These are phyloP conservation scores for Cygnus olor DNA, from an alignment of 2,797 vertebrate genomes.

Conservation along the genomic window DNA sequence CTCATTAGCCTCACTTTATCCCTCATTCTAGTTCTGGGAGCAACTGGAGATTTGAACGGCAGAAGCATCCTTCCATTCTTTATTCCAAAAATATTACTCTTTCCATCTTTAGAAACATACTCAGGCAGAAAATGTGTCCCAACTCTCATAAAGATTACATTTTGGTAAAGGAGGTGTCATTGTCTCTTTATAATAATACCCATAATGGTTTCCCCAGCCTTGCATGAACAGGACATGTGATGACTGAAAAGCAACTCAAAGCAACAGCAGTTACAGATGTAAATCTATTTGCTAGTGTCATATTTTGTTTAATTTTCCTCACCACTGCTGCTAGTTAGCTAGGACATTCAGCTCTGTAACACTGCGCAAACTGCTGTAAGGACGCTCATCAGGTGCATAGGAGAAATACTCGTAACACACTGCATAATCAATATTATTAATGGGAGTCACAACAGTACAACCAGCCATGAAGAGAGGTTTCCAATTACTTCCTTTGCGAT, in stretches of 20 bases:
- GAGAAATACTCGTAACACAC: neutral
- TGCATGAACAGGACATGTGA: neutral
- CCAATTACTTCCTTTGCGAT: neutral
- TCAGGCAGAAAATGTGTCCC: neutral
- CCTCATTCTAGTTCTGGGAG: neutral
- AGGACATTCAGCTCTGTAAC: neutral
- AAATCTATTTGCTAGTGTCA: constrained; percentile 6
- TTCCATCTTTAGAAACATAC: neutral
- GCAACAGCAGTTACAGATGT: constrained; percentile 13
- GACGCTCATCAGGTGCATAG: neutral
- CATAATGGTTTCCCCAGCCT: neutral
- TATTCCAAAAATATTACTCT: neutral
- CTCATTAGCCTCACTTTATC: constrained; percentile 1
- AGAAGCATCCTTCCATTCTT: neutral
- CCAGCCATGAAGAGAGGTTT: neutral
- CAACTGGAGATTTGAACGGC: neutral
- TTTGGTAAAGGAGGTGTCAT: constrained; percentile 14
- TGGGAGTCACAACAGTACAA: neutral
- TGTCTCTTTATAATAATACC: neutral
- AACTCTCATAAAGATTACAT: neutral
- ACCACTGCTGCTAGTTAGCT: neutral
- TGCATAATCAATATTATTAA: neutral
- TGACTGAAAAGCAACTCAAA: neutral
- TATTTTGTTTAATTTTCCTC: constrained; percentile 11
- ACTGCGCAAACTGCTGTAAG: neutral